Percentiles rank a stretch among this genome's conserved stretches.
Evolutionary conservation across 2,797 vertebrate species (phyloP).

Genomic region (Hypotaenidia okinawae): DNA sequence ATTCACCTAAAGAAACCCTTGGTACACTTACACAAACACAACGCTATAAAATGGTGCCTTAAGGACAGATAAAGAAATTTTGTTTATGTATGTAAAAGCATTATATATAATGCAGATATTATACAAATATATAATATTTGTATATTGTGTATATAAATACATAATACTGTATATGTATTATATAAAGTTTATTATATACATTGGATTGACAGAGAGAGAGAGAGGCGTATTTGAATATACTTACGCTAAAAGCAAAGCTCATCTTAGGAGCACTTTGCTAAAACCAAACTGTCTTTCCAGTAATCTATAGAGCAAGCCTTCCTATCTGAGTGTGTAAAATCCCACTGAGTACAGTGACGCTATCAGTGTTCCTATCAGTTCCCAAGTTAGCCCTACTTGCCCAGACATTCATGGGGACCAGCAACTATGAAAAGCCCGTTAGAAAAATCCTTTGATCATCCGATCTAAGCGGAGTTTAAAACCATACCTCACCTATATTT

Average conservation of each 20-base stretch:
- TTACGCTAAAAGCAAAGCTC: background rate
- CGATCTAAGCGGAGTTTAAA: slow-evolving; percentile 15
- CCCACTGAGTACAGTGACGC: background rate
- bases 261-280: background rate
- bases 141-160: background rate
- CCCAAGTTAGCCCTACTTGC: background rate
- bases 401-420: slow-evolving; percentile 8
- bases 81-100: background rate
- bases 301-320: background rate
- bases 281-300: background rate
- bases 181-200: background rate
- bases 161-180: background rate
- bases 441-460: slow-evolving; percentile 25
- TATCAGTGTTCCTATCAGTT: background rate
- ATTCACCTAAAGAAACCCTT: background rate
- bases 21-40: background rate
- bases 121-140: too few relatives aligned
- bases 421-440: slow-evolving; percentile 44
- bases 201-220: too few relatives aligned
- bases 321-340: background rate
- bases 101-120: background rate
- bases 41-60: background rate
- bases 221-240: background rate
- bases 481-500: slow-evolving; percentile 10
- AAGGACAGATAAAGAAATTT: background rate